Evolutionary conservation across 2,888 invertebrate species (phyloP), one percentile per base, ranked within the genome.

Genomic region (Octodonta nipae): DNA sequence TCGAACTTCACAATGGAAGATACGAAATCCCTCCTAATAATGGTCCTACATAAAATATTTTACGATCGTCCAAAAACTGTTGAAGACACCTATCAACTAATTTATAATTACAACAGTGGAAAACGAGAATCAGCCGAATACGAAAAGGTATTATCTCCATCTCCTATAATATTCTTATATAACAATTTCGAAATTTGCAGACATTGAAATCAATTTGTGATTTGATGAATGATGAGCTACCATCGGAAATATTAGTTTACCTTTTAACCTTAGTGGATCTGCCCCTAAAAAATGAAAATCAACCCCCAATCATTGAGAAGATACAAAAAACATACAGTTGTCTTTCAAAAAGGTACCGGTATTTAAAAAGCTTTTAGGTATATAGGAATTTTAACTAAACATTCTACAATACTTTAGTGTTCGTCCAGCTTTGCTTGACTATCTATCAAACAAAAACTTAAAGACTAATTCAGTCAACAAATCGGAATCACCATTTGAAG

Each of bases 241-340:
- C 59, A n/a, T 43, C 54, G 7, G 51, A 57, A 32, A 56, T 60
- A 30, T 38, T 59, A 15, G 47, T 56, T 4, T 59, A 60, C 39
- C 51, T 57, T 32, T 42, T 61, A 29, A 58, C 58, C 7, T 50
- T 58, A 33, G 54, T 61, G 10, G 58, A 60, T 27, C 49, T 56
- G 43, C 58, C 59, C 2, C 47, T 52, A 33, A 42, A 52, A 28
- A 47, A 44, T 28, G 42, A 43, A 5, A 37, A 40, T 14, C 37
- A 45, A 17, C 40, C 44, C 12, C 47, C 46, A 8, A 42, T 50
- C 11, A 45, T 51, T 20, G 48, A 51, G 32, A 51, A 50, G 38
- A 48, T 52, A 40, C 47, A 46, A 28, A 48, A 46, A 38, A 49
- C 51, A 8, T 49, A 49, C 16, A 42, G 40, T 28, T 44, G 41